Evolutionary conservation across 2,113 vertebrate species (phyloP), one percentile per base, ranked within the genome.

Genomic region (Glaucomys volans): DNA sequence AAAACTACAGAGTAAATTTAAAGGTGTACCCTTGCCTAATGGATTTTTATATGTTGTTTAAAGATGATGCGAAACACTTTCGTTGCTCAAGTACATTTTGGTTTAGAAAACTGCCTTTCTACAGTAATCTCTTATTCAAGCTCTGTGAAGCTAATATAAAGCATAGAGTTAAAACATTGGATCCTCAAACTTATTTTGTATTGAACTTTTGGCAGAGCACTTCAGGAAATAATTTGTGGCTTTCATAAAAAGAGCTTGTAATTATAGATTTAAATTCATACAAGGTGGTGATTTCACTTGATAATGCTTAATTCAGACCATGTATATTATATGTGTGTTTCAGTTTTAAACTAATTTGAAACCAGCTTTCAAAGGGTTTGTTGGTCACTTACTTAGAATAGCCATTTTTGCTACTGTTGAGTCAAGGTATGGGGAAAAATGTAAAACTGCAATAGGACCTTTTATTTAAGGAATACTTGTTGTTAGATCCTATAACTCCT

Each of bases 181-280:
- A 5, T 74, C 75, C 37, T 57, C 40, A 72, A 1, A n/a, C 22
- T 42, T 42, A n/a, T 3, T 81, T 81, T 50, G 66, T 76, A 8
- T 85, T 96, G 81, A 71, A 76, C 84, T 92, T 91, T 50, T 59
- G 54, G 37, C 54, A 91, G 42, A 54, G 47, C 44, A 76, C 40
- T 81, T 86, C 12, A 47, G 64, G n/a, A 87, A 74, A 74, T 91
- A 44, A 59, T 76, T 93, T 81, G 85, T 93, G 94, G 62, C 54
- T 76, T 96, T 88, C 62, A 77, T 81, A 52, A 82, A 93, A 87
- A 44, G 30, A 22, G 37, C 66, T 92, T 91, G 77, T 86, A 74
- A 37, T 75, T 52, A 80, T 3, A 84, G 37, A 50, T 94, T 75
- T 75, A 80, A 86, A 44, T n/a, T 76, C 54, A 87, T 96, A 20